Evolutionary conservation across 2,797 vertebrate genomes (phyloP), one percentile per base, ranked within the genome.

Genomic region (Erethizon dorsatum): DNA sequence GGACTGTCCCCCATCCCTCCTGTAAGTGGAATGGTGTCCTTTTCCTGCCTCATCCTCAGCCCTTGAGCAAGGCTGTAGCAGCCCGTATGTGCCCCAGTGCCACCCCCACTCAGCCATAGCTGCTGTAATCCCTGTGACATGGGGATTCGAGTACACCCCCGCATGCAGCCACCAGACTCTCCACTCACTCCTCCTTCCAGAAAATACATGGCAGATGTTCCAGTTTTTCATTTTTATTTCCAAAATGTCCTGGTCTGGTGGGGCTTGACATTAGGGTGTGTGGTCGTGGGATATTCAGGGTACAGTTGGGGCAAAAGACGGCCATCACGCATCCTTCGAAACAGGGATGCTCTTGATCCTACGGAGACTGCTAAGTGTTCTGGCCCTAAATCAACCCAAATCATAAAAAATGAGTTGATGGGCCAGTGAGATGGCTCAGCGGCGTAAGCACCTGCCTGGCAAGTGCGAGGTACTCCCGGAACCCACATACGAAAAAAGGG

Each of bases 61-160:
- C 73, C 37, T 37, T 71, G 26, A 37, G n/a, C 45, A 57, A 24
- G 52, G 22, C 26, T 2, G n/a, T 26, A 6, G 45, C 13, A 17
- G 22, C 26, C 31, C 15, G 31, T 41, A n/a, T 26, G 11, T 0
- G 13, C 8, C 37, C 47, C 13, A 26, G 26, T 13, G 20, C 47
- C 0, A 1, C 11, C 47, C 50, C 45, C 20, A 45, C 1, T 31
- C 47, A 83, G 47, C 57, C 82, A 54, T 26, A 18, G 61, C 6
- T 1, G 20, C 15, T 24, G 1, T 15, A 11, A 17, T 28, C 6
- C 1, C 0, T 5, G 45, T 1, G 18, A 2, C 8, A 1, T 0
- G 0, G 45, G 31, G 82, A 8, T 28, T 2, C 7, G 52, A 3
- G 9, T 2, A 0, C 0, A 0, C n/a, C 75, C 90, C 11, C 0